Base-by-base conservation (phyloP, 2,797 vertebrate species). In the Syngnathus rostellatus region DNA sequence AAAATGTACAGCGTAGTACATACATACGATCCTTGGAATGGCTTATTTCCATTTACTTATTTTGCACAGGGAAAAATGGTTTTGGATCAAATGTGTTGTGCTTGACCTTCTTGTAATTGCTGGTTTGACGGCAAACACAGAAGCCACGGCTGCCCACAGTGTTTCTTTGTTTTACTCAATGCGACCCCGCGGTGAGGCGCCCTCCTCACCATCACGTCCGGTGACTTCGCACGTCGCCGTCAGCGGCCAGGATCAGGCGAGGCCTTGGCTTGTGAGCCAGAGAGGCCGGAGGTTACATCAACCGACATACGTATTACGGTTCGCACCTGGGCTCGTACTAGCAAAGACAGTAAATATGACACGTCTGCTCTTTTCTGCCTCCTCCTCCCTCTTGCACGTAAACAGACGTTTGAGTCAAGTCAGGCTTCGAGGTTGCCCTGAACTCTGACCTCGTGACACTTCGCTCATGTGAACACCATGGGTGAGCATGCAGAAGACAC, bases 271-370 rank as follows among this genome's bases (percentile, higher is more conserved):
- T 19, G 63, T 70, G 79, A 73, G 23, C 23, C 82, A 79, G 72
- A 65, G 79, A 87, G 89, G 91, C 86, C 83, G 73, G 84, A 90
- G 91, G 91, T 93, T 92, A 92, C 81, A 92, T 83, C 89, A 90
- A 92, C 87, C 81, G 65, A 92, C 91, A 92, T 78, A 84, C 79
- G 72, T 80, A 75, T 82, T 81, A 86, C 72, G 78, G 81, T 90
- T 93, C 85, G 66, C 91, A 91, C 89, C 76, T 66, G 67, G 83
- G 79, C 87, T 87, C 87, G 83, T 82, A 85, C 87, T 72, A 86
- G 78, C 69, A 74, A 88, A 77, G 79, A 81, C 84, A 74, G 81
- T 80, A 85, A 88, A 90, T 76, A 89, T 72, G 74, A 66, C 75
- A 70, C 65, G 83, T 86, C 78, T 83, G 74, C 75, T 65, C 67